Conservation (phyloP, 2,113 vertebrate genomes). For the Prionailurus viverrinus region DNA sequence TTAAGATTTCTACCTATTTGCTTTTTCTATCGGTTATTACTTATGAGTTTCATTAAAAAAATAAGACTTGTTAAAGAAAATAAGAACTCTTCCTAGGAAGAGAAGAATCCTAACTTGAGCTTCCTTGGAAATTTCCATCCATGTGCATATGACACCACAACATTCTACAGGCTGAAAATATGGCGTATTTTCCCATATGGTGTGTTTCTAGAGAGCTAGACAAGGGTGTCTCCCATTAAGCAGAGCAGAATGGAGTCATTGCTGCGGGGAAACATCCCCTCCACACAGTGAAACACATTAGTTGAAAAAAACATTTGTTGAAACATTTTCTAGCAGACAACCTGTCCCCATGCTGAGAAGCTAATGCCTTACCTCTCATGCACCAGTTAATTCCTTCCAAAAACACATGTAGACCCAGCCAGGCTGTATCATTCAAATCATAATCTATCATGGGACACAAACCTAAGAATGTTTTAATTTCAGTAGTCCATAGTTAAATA, state of each 20-base stretch:
- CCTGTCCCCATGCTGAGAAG: constrained; percentile 3
- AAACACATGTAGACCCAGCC: background rate
- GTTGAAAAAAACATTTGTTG: constrained; percentile 24
- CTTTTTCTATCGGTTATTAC: background rate
- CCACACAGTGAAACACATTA: background rate
- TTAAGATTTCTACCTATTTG: background rate
- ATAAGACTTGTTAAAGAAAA: background rate
- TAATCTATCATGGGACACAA: background rate
- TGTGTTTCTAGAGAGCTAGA: background rate
- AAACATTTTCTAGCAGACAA: constrained; percentile 13
- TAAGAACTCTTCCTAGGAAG: background rate
- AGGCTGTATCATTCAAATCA: background rate
- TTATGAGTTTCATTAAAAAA: background rate
- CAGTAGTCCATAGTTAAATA: background rate
- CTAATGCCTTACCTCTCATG: background rate
- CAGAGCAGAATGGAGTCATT: background rate
- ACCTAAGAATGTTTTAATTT: background rate
- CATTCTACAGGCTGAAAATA: background rate
- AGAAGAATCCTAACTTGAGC: background rate
- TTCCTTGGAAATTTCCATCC: background rate
- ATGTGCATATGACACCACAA: background rate
- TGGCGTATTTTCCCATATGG: background rate
- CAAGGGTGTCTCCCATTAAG: background rate
- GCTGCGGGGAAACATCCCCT: background rate
- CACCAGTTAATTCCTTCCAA: constrained; percentile 25